Conservation (phyloP, 1,140 invertebrate genomes). For the Episyrphus balteatus region DNA sequence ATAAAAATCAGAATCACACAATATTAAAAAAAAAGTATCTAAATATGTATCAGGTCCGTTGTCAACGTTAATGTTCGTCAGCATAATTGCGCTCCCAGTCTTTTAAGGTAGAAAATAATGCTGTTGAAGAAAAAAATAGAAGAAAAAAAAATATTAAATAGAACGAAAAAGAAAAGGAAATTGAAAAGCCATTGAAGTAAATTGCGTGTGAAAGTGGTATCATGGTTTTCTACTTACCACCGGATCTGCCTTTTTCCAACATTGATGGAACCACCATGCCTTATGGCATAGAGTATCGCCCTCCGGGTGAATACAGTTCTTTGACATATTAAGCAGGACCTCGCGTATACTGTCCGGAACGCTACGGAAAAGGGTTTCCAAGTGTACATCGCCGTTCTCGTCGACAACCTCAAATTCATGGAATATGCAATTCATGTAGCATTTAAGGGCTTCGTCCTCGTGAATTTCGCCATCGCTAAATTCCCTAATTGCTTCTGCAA, state of each 20-base stretch:
- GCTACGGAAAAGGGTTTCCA: slow-evolving; percentile 16
- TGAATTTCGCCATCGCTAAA: slow-evolving; percentile 25
- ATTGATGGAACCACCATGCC: slow-evolving; percentile 32
- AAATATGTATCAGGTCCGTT: too few species aligned
- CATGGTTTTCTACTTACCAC: too few species aligned
- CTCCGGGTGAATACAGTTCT: slow-evolving; percentile 21
- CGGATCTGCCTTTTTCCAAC: slow-evolving; percentile 34
- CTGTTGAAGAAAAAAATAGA: too few species aligned
- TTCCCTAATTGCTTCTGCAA: slow-evolving; percentile 23
- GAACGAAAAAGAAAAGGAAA: too few species aligned
- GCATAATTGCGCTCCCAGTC: too few species aligned
- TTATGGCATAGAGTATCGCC: slow-evolving; percentile 28
- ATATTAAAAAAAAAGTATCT: too few species aligned
- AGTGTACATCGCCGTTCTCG: slow-evolving; percentile 21
- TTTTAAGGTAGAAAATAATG: too few species aligned
- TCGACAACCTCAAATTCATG: slow-evolving; percentile 19
- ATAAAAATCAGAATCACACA: too few species aligned
- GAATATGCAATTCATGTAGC: slow-evolving; percentile 26
- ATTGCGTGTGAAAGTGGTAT: too few species aligned
- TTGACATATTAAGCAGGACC: slow-evolving; percentile 18
- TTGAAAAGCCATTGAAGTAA: too few species aligned
- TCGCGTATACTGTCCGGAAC: slow-evolving; percentile 17
- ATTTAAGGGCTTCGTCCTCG: slow-evolving; percentile 22
- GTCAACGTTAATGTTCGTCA: too few species aligned
- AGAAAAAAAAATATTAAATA: too few species aligned